Evolutionary conservation across 2,888 invertebrate species (phyloP).

Genomic region (Andrena chrysosceles): DNA sequence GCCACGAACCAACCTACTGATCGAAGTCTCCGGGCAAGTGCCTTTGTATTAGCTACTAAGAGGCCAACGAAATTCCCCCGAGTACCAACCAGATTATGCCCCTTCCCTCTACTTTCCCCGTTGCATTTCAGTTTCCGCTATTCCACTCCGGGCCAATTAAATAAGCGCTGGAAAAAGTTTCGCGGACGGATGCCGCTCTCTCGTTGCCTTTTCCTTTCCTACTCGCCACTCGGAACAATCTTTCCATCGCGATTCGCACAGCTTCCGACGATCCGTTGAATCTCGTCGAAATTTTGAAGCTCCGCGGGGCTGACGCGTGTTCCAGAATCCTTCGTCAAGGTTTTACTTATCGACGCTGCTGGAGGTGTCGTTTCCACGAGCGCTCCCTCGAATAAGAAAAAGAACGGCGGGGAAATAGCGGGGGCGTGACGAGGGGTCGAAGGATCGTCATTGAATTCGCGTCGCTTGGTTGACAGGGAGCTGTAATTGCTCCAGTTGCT

Average conservation of each 20-base stretch:
- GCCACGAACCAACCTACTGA: constrained; percentile 14
- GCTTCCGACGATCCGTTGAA: background rate
- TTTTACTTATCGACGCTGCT: background rate
- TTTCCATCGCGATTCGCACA: background rate
- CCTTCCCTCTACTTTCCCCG: background rate
- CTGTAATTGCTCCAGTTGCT: background rate
- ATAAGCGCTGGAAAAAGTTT: constrained; percentile 34
- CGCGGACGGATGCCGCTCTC: background rate
- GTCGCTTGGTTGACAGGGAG: background rate
- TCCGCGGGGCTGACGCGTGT: background rate
- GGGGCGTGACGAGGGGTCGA: constrained; percentile 16
- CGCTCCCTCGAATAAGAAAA: background rate
- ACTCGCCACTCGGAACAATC: background rate
- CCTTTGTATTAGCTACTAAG: constrained; percentile 34
- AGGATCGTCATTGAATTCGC: background rate
- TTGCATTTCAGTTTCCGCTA: constrained; percentile 20
- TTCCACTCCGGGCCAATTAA: constrained; percentile 28
- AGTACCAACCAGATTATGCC: constrained; percentile 28
- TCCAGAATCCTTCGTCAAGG: background rate
- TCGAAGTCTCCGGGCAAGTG: constrained; percentile 24
- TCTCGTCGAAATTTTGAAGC: background rate
- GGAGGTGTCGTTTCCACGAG: background rate
- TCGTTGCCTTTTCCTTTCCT: background rate
- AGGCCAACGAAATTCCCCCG: constrained; percentile 42
- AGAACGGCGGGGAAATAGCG: background rate